Evolutionary conservation across 2,797 vertebrate species (phyloP).

Genomic region (Morus bassanus): DNA sequence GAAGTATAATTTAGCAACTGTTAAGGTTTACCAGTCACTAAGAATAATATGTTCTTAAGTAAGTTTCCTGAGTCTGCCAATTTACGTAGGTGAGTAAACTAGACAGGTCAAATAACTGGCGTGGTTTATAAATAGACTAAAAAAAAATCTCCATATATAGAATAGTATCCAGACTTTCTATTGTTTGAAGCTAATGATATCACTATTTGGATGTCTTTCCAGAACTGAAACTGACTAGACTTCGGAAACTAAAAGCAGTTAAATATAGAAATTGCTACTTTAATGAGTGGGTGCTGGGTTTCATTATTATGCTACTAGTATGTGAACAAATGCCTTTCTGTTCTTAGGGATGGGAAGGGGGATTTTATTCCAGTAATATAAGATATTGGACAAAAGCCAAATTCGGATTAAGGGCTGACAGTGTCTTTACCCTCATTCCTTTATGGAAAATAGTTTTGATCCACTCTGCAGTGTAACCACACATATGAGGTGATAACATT

Average conservation of each 20-base stretch:
- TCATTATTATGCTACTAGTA: constrained; percentile 41
- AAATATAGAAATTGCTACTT: constrained; percentile 65
- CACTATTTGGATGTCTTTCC: constrained; percentile 65
- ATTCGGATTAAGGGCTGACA: constrained; percentile 1
- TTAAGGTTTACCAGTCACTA: background rate
- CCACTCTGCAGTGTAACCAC: background rate
- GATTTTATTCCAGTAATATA: constrained; percentile 39
- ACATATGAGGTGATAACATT: background rate
- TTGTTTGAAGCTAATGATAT: constrained; percentile 70
- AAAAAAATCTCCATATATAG: constrained; percentile 66
- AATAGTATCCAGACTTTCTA: constrained; percentile 70
- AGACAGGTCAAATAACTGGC: constrained; percentile 63
- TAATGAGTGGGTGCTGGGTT: constrained; percentile 45
- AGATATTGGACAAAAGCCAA: constrained; percentile 15
- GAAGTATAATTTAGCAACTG: background rate
- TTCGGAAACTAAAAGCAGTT: constrained; percentile 52
- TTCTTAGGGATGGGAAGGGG: constrained; percentile 34
- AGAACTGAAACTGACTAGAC: constrained; percentile 54
- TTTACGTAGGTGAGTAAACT: constrained; percentile 65
- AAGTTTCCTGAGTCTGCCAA: constrained; percentile 45
- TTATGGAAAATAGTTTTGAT: background rate
- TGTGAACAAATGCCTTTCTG: constrained; percentile 59
- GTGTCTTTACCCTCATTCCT: background rate
- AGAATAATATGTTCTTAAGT: constrained; percentile 55
- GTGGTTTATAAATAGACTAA: constrained; percentile 67